These are phyloP conservation scores for Hyalella azteca DNA, from an alignment of 2,888 invertebrate genomes.

Conservation along the genomic window DNA sequence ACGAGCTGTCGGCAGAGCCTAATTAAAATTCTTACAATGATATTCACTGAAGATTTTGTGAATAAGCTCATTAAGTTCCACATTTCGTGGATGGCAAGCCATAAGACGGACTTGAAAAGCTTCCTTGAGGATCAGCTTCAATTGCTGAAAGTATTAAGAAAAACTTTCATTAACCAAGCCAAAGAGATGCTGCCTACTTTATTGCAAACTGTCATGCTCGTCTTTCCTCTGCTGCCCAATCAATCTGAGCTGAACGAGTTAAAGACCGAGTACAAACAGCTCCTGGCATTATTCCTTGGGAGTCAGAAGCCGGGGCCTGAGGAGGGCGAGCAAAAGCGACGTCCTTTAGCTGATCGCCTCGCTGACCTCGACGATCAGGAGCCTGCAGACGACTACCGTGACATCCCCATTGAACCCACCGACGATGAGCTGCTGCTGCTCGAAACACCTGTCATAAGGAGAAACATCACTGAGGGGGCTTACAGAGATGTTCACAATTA, in stretches of 20 bases:
- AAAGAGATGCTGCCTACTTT: conserved; percentile 35
- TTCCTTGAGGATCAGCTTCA: conserved; percentile 4
- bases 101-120: background rate
- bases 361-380: background rate
- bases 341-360: background rate
- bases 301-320: background rate
- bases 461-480: conserved; percentile 70
- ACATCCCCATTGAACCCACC: conserved; percentile 7
- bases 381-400: background rate
- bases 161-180: conserved; percentile 21
- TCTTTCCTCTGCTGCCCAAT: background rate
- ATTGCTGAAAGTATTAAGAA: conserved; percentile 38
- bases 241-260: background rate
- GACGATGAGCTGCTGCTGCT: background rate
- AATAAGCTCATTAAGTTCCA: conserved; percentile 17
- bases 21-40: conserved; percentile 33
- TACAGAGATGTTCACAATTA: conserved; percentile 75
- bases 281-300: background rate
- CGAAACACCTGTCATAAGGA: conserved; percentile 64
- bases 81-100: conserved; percentile 1
- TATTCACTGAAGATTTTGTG: conserved; percentile 39
- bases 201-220: background rate
- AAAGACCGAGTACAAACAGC: background rate
- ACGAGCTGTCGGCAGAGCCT: conserved; percentile 39
- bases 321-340: background rate